These are phyloP conservation scores for Sceloporus undulatus DNA, from an alignment of 2,113 vertebrate species.

Conservation along the genomic window DNA sequence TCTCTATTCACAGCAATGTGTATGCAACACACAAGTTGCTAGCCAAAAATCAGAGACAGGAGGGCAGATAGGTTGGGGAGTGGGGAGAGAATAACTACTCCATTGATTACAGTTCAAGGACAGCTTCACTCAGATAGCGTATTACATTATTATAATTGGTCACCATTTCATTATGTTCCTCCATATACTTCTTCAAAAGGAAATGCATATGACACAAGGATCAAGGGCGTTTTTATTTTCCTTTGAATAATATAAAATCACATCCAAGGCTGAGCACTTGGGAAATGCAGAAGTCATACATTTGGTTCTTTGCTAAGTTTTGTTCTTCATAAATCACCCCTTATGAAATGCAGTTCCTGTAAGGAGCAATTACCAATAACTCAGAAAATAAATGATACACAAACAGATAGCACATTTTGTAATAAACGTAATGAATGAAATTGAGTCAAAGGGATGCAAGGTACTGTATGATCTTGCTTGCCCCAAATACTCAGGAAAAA, in stretches of 20 bases:
- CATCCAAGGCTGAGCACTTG: slow-evolving; percentile 24
- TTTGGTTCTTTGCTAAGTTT: slow-evolving; percentile 29
- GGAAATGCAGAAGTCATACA: slow-evolving; percentile 12
- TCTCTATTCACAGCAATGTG: not conserved
- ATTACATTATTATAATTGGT: slow-evolving; percentile 33
- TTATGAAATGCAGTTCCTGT: slow-evolving; percentile 36
- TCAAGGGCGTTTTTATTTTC: slow-evolving; percentile 7
- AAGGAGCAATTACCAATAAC: slow-evolving; percentile 28
- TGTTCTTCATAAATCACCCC: slow-evolving; percentile 23
- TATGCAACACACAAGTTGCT: slow-evolving; percentile 4
- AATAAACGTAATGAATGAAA: slow-evolving; percentile 25
- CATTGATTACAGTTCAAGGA: slow-evolving; percentile 29
- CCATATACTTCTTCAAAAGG: slow-evolving; percentile 20
- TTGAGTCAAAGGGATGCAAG: slow-evolving; percentile 27
- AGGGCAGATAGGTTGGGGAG: not conserved
- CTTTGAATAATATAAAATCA: slow-evolving; percentile 28
- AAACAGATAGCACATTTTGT: slow-evolving; percentile 36
- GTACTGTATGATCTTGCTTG: not conserved
- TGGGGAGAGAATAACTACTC: not conserved
- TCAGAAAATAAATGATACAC: slow-evolving; percentile 43
- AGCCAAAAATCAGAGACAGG: not conserved
- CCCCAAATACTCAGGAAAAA: not conserved
- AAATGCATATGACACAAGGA: slow-evolving; percentile 17
- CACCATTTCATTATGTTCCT: slow-evolving; percentile 42
- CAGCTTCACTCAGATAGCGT: slow-evolving; percentile 8